Base-by-base conservation (phyloP, 2,888 invertebrate genomes). In the Blomia tropicalis region DNA sequence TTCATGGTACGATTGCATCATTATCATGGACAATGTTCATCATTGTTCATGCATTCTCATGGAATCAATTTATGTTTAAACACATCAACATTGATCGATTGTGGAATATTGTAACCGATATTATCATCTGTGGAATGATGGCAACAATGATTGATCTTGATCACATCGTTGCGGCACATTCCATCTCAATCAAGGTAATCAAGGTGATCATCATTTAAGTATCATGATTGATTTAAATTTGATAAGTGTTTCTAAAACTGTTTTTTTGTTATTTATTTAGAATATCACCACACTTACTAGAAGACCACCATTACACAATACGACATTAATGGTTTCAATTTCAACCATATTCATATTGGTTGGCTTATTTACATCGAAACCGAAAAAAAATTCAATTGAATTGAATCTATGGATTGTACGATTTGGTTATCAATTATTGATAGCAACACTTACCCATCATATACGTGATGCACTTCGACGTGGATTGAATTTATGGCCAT, bases 301-400 rank as follows among this genome's bases (percentile, higher is more conserved):
- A 41, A 51, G 61, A 25, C 61, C 61, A 31, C 41, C 53, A 23
- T 29, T 61, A 32, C 61, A 61, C 53, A 61, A 61, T 32, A 61
- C 61, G 4, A 27, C 25, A 4, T 30, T 61, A 4, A 36, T 36
- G 7, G 14, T 56, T 11, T 54, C 41, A 2, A 51, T 61, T 25
- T 61, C 61, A 11, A 2, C 22, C 2, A 14, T 19, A 2, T 30
- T 56, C 25, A 25, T 61, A 19, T 5, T 2, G 4, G 3, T 61
- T 2, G 61, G 61, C 25, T 43, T 43, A 2, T 36, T 36, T 11
- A 11, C 27, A 11, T 27, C 27, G 51, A 47, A 14, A 7, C 5
- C 7, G 7, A 47, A 25, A 25, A 7, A 47, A 14, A 7, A 11
- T 7, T 11, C 7, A 7, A 47, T 27, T 19, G 41, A 41, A 41